These are phyloP conservation scores for Brotula barbata DNA, from an alignment of 2,797 vertebrate genomes.

Conservation along the genomic window DNA sequence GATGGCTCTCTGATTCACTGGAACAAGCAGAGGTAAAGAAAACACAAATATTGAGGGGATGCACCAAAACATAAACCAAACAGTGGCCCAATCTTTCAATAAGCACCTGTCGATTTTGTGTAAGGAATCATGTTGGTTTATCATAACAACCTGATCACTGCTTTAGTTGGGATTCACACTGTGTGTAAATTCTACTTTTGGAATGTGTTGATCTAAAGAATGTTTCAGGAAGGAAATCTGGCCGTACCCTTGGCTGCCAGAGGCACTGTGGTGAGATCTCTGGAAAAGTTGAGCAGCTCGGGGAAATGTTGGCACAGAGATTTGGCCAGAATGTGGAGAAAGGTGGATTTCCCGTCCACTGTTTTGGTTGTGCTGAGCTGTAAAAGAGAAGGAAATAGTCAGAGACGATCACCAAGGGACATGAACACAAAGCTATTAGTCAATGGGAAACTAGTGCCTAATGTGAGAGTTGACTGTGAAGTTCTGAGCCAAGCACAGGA, in stretches of 20 bases:
- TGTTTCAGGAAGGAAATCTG: background rate
- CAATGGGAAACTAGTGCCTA: too few relatives aligned
- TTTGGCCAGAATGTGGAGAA: slow-evolving; percentile 98
- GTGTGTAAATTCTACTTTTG: background rate
- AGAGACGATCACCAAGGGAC: background rate
- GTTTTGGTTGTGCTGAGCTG: slow-evolving; percentile 98
- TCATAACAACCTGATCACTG: too few relatives aligned
- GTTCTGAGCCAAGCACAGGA: too few relatives aligned
- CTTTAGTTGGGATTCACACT: too few relatives aligned
- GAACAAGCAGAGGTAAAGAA: background rate
- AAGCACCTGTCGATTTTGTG: too few relatives aligned
- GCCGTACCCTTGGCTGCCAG: slow-evolving; percentile 94
- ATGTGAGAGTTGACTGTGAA: too few relatives aligned
- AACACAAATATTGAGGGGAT: background rate
- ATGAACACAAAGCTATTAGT: background rate
- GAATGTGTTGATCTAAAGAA: background rate
- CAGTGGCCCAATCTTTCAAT: background rate
- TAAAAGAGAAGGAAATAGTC: slow-evolving; percentile 11
- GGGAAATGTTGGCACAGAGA: slow-evolving; percentile 98
- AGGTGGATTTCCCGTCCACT: slow-evolving; percentile 96
- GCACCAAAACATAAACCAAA: slow-evolving; percentile 6
- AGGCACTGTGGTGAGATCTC: slow-evolving; percentile 91
- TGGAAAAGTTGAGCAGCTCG: slow-evolving; percentile 93
- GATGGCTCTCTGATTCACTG: slow-evolving; percentile 92
- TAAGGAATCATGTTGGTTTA: too few relatives aligned